phyloP scores from a whole-genome alignment of 2,113 vertebrate genomes.

The Sapayoa aenigma region DNA sequence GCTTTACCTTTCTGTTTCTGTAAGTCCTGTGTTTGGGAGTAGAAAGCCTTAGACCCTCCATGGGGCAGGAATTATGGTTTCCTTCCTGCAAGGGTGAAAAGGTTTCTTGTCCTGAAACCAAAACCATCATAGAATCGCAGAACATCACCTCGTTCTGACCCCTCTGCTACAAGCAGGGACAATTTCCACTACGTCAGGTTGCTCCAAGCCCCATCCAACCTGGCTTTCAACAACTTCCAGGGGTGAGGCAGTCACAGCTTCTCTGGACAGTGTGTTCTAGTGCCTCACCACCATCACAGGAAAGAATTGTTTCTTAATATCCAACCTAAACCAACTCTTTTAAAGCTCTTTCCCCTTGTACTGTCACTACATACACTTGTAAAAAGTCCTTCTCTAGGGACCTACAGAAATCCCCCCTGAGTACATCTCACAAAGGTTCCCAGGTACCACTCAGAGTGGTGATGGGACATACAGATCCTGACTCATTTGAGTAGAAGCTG shows the following conservation, averaged over 20 bases:
- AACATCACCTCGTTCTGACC: not conserved
- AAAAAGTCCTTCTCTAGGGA: not conserved
- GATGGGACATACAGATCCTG: rapidly evolving
- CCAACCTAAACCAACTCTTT: not conserved
- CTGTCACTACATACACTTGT: not conserved
- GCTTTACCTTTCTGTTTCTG: not conserved
- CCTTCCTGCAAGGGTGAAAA: not conserved
- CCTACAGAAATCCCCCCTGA: not conserved
- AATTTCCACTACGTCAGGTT: not conserved
- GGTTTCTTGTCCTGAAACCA: not conserved
- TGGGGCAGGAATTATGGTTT: not conserved
- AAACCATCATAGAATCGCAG: not conserved
- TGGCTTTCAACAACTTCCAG: not conserved
- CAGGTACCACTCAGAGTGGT: no score
- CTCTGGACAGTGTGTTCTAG: not conserved
- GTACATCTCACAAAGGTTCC: not conserved
- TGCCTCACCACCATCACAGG: rapidly evolving
- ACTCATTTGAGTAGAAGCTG: not conserved
- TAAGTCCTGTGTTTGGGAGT: not conserved
- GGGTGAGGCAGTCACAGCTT: not conserved
- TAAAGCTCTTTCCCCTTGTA: not conserved
- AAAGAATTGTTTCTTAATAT: not conserved
- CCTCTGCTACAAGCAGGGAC: not conserved
- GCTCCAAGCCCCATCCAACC: not conserved
- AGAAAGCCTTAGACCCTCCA: not conserved